A percentile compares a stretch with the other conserved stretches of the same genome.
phyloP scores from a whole-genome alignment of 2,113 vertebrate species.

The Parus major region DNA sequence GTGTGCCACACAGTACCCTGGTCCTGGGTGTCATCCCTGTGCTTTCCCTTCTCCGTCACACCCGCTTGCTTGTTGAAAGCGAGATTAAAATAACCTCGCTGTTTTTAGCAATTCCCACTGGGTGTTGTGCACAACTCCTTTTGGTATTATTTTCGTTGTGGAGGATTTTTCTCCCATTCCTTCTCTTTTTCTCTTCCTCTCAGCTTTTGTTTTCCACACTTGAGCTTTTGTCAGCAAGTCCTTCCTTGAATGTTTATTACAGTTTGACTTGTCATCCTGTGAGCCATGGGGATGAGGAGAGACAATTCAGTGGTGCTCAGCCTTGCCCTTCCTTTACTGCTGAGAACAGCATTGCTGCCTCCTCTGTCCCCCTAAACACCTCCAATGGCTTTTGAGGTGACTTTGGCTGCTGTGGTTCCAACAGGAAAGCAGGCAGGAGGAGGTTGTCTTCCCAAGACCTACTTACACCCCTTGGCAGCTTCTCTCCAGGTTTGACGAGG shows the following conservation, averaged over 20 bases:
- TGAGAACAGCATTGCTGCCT: neutral
- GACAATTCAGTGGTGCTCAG: neutral
- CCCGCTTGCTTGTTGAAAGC: constrained; percentile 15
- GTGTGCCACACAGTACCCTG: fast-evolving
- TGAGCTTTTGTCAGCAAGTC: neutral
- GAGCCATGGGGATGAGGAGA: neutral
- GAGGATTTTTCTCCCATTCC: neutral
- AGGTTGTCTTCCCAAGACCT: neutral
- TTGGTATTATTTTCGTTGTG: constrained; percentile 25
- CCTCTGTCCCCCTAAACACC: neutral
- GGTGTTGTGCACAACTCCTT: constrained; percentile 45
- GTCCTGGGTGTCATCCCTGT: neutral
- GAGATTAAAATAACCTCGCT: constrained; percentile 53
- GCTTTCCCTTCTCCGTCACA: neutral
- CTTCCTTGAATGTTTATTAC: neutral
- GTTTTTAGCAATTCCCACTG: constrained; percentile 56
- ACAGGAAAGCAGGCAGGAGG: neutral
- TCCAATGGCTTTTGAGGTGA: neutral
- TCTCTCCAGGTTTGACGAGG: neutral
- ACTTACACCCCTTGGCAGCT: neutral
- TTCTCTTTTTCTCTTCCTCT: neutral
- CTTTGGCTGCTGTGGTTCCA: neutral
- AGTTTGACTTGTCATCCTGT: neutral
- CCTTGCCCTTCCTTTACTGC: neutral
- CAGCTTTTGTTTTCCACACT: neutral